phyloP scores from a whole-genome alignment of 2,113 vertebrate genomes.

The Ploceus nigricollis region DNA sequence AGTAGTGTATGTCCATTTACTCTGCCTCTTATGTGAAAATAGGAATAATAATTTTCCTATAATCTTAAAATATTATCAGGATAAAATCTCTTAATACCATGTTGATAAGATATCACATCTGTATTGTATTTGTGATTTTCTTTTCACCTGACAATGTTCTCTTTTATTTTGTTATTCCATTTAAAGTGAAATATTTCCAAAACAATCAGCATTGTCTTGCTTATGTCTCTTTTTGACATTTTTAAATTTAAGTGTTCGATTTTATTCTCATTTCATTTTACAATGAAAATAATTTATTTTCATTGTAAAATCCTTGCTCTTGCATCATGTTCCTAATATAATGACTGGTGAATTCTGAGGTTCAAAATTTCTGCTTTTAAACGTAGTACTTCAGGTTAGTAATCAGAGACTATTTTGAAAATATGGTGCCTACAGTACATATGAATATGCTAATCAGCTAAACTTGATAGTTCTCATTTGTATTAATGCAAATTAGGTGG shows the following conservation, averaged over 20 bases:
- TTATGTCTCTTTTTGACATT: not conserved
- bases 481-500: constrained; percentile 78
- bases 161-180: not conserved
- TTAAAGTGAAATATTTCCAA: not conserved
- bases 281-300: no score
- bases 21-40: not conserved
- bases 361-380: constrained; percentile 44
- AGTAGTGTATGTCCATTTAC: not conserved
- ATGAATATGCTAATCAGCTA: constrained; percentile 78
- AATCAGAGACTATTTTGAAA: constrained; percentile 73
- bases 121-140: not conserved
- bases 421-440: constrained; percentile 64
- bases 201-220: not conserved
- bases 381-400: constrained; percentile 37
- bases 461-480: constrained; percentile 76
- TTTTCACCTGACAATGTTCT: not conserved
- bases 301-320: not conserved
- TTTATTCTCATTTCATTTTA: not conserved
- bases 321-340: not conserved
- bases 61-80: not conserved
- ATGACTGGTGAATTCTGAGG: not conserved
- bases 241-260: not conserved
- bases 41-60: not conserved
- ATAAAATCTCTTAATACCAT: not conserved
- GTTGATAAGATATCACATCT: not conserved